Percentiles rank a stretch among this genome's conserved stretches.
These are phyloP conservation scores for Megatriorchis doriae DNA, from an alignment of 2,113 vertebrate species.

Conservation along the genomic window DNA sequence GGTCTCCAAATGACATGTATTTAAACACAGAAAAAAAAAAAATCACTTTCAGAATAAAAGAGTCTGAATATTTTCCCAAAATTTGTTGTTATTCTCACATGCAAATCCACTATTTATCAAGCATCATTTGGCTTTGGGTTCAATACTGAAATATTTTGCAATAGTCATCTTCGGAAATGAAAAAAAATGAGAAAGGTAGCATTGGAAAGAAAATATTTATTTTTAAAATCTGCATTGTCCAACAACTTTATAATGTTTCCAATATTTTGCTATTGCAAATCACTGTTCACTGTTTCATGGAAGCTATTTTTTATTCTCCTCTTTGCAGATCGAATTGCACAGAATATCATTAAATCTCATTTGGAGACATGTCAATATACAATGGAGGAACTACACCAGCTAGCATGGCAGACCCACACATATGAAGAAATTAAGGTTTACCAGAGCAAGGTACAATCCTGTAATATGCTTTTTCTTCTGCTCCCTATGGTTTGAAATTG, in stretches of 20 bases:
- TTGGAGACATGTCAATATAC: constrained; percentile 99
- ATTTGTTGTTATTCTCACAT: neutral
- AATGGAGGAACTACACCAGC: constrained; percentile 93
- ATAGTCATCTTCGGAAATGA: neutral
- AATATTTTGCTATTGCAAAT: neutral
- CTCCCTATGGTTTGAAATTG: neutral
- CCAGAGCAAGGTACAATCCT: constrained; percentile 91
- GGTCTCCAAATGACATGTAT: neutral
- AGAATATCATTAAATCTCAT: constrained; percentile 99
- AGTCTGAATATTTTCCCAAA: neutral
- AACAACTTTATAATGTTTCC: neutral
- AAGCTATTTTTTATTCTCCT: neutral
- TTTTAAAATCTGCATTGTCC: neutral
- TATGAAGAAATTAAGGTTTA: constrained; percentile 98
- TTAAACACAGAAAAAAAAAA: neutral
- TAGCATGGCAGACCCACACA: constrained; percentile 97
- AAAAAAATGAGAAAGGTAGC: neutral
- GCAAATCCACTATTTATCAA: neutral
- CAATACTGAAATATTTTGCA: neutral
- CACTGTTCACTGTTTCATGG: neutral
- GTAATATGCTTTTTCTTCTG: neutral
- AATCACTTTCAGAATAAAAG: neutral
- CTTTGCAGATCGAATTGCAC: constrained; percentile 91
- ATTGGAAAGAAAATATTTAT: neutral
- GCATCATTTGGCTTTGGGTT: neutral